These are phyloP conservation scores for Micoletzkya japonica DNA, from an alignment of 2,888 invertebrate genomes.

Conservation along the genomic window DNA sequence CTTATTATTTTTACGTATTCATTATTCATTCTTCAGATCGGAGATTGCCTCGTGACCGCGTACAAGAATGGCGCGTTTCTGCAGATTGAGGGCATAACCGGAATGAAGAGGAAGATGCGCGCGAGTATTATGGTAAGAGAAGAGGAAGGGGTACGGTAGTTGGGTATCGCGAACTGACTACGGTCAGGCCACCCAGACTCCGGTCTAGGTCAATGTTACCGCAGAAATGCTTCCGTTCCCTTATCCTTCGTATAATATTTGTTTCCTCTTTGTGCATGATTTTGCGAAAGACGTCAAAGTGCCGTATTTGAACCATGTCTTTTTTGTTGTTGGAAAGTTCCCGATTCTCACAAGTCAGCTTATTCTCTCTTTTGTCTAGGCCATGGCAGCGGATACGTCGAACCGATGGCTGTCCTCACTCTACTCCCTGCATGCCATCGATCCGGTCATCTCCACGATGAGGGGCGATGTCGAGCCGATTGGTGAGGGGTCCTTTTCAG, in stretches of 20 bases:
- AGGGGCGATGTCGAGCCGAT: slow-evolving; percentile 46
- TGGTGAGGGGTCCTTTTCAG: slow-evolving; percentile 27
- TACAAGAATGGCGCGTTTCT: slow-evolving; percentile 44
- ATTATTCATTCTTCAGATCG: slow-evolving; percentile 36
- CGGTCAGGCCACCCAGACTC: neutral
- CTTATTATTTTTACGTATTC: neutral
- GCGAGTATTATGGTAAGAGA: slow-evolving; percentile 23
- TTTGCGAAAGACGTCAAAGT: too few relatives aligned
- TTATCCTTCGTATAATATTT: neutral
- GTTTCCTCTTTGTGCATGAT: too few relatives aligned
- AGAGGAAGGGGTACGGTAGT: neutral
- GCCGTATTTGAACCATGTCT: too few relatives aligned
- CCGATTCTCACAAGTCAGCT: neutral
- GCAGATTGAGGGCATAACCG: slow-evolving; percentile 35
- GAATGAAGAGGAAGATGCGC: slow-evolving; percentile 10
- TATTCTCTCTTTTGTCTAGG: slow-evolving; percentile 23
- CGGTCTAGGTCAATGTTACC: neutral
- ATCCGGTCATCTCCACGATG: slow-evolving; percentile 38
- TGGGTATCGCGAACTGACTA: neutral
- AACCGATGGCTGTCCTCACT: slow-evolving; percentile 41
- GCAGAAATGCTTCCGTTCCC: neutral
- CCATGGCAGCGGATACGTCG: slow-evolving; percentile 40
- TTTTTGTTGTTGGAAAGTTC: too few relatives aligned
- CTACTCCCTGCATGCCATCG: slow-evolving; percentile 38
- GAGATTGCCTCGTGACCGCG: slow-evolving; percentile 38